Base-by-base conservation (phyloP, 2,888 invertebrate genomes). In the Lithophane socia region DNA sequence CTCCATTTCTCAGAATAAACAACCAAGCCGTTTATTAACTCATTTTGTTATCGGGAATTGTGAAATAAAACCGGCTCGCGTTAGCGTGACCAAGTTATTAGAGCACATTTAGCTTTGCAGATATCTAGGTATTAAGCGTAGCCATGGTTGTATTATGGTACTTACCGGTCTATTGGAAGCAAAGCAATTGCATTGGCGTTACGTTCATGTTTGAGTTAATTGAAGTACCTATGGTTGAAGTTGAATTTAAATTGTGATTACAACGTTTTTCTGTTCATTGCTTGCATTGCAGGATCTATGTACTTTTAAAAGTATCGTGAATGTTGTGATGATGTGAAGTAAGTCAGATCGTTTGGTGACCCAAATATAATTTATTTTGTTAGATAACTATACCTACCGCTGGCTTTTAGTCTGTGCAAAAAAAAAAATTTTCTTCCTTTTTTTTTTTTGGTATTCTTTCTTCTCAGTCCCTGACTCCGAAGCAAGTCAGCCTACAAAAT, bases 141-240 rank as follows among this genome's bases (percentile, higher is more conserved):
- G 24, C 70, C 54, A 77, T 78, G 76, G 71, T 76, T 87, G 87
- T 87, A 91, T 90, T 88, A 89, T 82, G 81, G 90, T 86, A 73
- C 73, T 89, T 86, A 74, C 71, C 82, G 78, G 80, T 78, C 76
- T 71, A 83, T 87, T 86, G 79, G 42, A 29, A n/a, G 54, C 67
- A 69, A 71, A 61, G 37, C 58, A 73, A 75, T 68, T 68, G 54
- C 64, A 66, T 42, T 86, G 65, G n/a, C 29, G 49, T 56, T 65
- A 37, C 63, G 8, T 65, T 73, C 13, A 52, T 42, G 21, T 64
- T 70, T 18, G 12, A 52, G 4, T 52, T 52, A n/a, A 52, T 52
- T 80, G 29, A 73, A 44, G 54, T 21, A n/a, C n/a, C n/a, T n/a
- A 21, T 29, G 21, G 77, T 73, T 69, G 61, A 29, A 44, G 29